These are phyloP conservation scores for Fundulus diaphanus DNA, from an alignment of 2,797 vertebrate species.

Conservation along the genomic window DNA sequence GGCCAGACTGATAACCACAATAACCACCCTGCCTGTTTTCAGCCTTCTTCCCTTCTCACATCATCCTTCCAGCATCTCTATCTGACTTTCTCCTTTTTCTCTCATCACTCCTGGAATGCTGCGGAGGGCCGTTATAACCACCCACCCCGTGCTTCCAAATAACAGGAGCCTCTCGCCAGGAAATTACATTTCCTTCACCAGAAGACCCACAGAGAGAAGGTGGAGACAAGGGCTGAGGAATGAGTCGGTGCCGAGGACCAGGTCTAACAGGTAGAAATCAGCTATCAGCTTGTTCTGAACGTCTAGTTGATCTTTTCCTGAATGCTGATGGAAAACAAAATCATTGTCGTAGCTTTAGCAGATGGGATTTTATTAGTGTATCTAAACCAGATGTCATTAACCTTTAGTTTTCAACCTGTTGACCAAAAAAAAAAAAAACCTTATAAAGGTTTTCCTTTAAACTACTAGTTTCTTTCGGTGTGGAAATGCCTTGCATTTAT, in stretches of 20 bases:
- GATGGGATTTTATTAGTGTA: background rate
- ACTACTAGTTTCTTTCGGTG: too few species aligned
- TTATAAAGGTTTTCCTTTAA: too few species aligned
- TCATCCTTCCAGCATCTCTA: slow-evolving; percentile 8
- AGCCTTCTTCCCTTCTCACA: background rate
- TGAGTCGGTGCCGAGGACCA: background rate
- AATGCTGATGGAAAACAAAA: background rate
- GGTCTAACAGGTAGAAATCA: background rate
- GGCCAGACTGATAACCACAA: background rate
- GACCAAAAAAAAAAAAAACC: too few species aligned
- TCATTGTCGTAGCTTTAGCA: too few species aligned
- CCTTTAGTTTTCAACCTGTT: too few species aligned
- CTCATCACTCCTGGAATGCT: slow-evolving; percentile 43
- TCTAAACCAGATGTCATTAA: background rate
- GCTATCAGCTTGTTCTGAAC: background rate
- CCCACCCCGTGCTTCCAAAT: slow-evolving; percentile 21
- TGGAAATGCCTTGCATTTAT: too few species aligned
- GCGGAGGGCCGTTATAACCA: slow-evolving; percentile 3
- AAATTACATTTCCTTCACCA: slow-evolving; percentile 66
- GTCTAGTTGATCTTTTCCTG: background rate
- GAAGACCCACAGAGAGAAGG: slow-evolving; percentile 16
- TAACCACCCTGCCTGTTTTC: background rate
- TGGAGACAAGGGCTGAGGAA: background rate
- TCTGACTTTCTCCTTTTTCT: slow-evolving; percentile 7
- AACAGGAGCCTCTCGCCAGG: slow-evolving; percentile 50